A percentile compares a stretch with the other conserved stretches of the same genome.
These are phyloP conservation scores for Gibbula magus DNA, from an alignment of 2,888 invertebrate species.

Conservation along the genomic window DNA sequence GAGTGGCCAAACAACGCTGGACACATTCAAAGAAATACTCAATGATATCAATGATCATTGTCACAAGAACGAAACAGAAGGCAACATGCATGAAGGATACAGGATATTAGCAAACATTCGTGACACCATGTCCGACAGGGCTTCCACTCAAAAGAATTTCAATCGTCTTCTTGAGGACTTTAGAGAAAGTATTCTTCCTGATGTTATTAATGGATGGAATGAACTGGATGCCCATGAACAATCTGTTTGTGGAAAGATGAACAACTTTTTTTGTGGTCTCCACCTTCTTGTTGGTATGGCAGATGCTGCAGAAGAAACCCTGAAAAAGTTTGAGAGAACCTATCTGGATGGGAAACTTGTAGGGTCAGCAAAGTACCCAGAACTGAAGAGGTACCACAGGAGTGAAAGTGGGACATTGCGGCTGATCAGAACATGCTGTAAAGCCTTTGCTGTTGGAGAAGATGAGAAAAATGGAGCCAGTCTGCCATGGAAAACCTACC, in stretches of 20 bases:
- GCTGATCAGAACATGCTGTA: slow-evolving; percentile 36
- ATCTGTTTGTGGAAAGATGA: too few relatives aligned
- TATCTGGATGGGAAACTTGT: slow-evolving; percentile 41
- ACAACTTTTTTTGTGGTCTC: too few relatives aligned
- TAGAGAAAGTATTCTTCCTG: too few relatives aligned
- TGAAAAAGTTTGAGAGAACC: slow-evolving; percentile 38
- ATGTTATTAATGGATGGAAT: too few relatives aligned
- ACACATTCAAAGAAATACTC: slow-evolving; percentile 29
- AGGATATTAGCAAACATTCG: slow-evolving; percentile 36
- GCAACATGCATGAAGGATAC: slow-evolving; percentile 28
- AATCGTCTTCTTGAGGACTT: neutral
- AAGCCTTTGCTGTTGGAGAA: slow-evolving; percentile 37
- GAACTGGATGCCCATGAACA: too few relatives aligned
- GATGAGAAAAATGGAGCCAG: slow-evolving; percentile 38
- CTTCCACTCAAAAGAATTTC: slow-evolving; percentile 35
- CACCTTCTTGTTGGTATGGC: slow-evolving; percentile 43
- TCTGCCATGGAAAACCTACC: slow-evolving; percentile 34
- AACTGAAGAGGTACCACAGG: slow-evolving; percentile 42
- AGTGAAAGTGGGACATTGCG: slow-evolving; percentile 43
- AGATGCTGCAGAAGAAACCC: slow-evolving; percentile 35
- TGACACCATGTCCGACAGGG: slow-evolving; percentile 44
- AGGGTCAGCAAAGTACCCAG: slow-evolving; percentile 36
- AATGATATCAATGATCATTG: slow-evolving; percentile 3
- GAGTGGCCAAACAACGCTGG: slow-evolving; percentile 30
- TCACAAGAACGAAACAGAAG: slow-evolving; percentile 13